phyloP scores from a whole-genome alignment of 2,113 vertebrate genomes.

The Phrynosoma platyrhinos region DNA sequence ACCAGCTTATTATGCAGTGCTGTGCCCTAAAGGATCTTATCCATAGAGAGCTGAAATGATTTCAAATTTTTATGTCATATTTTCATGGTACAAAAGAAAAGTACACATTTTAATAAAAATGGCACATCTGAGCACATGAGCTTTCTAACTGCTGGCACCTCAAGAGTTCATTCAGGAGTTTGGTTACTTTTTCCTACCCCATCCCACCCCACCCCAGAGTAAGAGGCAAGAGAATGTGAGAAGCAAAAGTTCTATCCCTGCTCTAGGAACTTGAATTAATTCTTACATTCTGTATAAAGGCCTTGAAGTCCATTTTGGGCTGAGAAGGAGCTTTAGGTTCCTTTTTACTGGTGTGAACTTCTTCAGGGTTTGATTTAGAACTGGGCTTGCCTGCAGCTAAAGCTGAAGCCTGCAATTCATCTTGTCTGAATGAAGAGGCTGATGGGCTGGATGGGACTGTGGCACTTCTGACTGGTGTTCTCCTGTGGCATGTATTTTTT shows the following conservation, averaged over 20 bases:
- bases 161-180: neutral
- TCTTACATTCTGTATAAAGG: constrained; percentile 73
- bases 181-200: too few relatives aligned
- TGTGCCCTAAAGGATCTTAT: too few relatives aligned
- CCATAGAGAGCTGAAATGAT: too few relatives aligned
- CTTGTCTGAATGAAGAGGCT: accelerated
- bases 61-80: too few relatives aligned
- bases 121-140: neutral
- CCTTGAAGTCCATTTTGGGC: constrained; percentile 66
- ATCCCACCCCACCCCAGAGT: too few relatives aligned
- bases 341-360: constrained; percentile 23
- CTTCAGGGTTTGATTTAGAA: neutral
- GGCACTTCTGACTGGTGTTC: neutral
- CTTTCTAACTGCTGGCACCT: neutral
- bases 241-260: neutral
- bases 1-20: too few relatives aligned
- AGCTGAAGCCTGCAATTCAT: neutral
- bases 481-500: neutral
- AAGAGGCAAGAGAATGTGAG: neutral
- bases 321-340: constrained; percentile 43
- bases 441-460: neutral
- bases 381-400: neutral
- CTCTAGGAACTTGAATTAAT: constrained; percentile 8
- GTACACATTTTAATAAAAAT: neutral
- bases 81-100: too few relatives aligned